These are phyloP conservation scores for Ameiurus melas DNA, from an alignment of 2,113 vertebrate species.

Conservation along the genomic window DNA sequence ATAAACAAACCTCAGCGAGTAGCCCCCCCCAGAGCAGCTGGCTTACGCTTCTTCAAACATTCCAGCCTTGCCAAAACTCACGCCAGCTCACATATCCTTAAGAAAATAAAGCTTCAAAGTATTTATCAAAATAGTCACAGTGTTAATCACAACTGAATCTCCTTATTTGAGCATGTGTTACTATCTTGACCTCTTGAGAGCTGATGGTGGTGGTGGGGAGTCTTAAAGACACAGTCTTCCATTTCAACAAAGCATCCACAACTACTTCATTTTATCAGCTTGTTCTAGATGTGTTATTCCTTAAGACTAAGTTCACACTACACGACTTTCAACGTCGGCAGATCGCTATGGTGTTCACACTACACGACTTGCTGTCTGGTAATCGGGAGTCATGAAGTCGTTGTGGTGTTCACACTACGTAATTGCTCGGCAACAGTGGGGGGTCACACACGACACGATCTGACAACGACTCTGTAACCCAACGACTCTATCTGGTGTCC, in stretches of 20 bases:
- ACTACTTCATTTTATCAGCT: constrained; percentile 40
- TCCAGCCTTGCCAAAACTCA: constrained; percentile 65
- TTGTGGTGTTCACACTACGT: too few species aligned
- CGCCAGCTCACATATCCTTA: constrained; percentile 64
- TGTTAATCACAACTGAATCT: constrained; percentile 51
- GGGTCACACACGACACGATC: too few species aligned
- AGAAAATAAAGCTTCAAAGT: constrained; percentile 70
- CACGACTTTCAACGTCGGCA: too few species aligned
- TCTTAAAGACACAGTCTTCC: constrained; percentile 41
- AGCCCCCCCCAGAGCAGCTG: constrained; percentile 47
- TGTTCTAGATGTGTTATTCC: constrained; percentile 39
- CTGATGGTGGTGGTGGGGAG: constrained; percentile 39
- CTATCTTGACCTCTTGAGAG: constrained; percentile 42
- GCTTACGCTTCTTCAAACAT: constrained; percentile 56
- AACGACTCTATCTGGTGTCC: too few species aligned
- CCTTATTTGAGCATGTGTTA: constrained; percentile 58
- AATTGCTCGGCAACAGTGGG: too few species aligned
- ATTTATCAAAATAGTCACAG: constrained; percentile 65
- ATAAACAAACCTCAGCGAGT: constrained; percentile 56
- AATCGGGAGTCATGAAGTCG: too few species aligned
- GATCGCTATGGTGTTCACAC: too few species aligned
- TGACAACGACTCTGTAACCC: too few species aligned
- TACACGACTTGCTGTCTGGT: too few species aligned
- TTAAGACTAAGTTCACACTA: not conserved
- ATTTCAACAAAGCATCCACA: constrained; percentile 40